These are phyloP conservation scores for Abramis brama DNA, from an alignment of 2,113 vertebrate species.

Conservation along the genomic window DNA sequence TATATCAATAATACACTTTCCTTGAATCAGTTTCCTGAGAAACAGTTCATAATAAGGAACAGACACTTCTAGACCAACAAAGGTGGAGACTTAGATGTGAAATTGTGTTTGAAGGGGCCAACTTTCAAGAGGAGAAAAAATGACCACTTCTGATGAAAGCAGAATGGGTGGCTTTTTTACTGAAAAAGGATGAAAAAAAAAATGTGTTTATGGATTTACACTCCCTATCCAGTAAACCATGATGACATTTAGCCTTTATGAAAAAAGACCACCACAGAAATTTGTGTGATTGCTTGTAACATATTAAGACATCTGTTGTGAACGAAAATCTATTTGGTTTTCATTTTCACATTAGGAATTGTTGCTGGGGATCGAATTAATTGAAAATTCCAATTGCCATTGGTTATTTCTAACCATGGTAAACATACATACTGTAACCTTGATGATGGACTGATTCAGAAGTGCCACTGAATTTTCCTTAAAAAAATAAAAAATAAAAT, in stretches of 20 bases:
- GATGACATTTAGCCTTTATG: neutral
- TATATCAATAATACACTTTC: neutral
- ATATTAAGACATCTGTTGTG: neutral
- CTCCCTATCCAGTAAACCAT: neutral
- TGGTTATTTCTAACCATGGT: neutral
- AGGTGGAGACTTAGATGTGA: neutral
- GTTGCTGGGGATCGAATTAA: neutral
- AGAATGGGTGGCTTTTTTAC: neutral
- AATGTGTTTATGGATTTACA: neutral
- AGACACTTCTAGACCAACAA: neutral
- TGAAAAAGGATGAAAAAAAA: neutral
- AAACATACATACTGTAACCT: neutral
- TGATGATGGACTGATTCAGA: neutral
- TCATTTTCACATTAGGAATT: neutral
- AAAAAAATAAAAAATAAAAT: neutral
- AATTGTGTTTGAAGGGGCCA: constrained; percentile 18
- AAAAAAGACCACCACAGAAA: neutral
- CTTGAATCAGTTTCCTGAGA: neutral
- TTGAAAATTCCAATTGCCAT: neutral
- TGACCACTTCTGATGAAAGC: neutral
- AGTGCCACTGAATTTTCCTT: neutral
- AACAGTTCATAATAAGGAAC: neutral
- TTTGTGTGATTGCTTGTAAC: neutral
- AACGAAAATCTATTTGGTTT: neutral
- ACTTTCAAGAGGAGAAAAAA: neutral